phyloP scores from a whole-genome alignment of 2,888 invertebrate species.

The Meliscaeva auricollis region DNA sequence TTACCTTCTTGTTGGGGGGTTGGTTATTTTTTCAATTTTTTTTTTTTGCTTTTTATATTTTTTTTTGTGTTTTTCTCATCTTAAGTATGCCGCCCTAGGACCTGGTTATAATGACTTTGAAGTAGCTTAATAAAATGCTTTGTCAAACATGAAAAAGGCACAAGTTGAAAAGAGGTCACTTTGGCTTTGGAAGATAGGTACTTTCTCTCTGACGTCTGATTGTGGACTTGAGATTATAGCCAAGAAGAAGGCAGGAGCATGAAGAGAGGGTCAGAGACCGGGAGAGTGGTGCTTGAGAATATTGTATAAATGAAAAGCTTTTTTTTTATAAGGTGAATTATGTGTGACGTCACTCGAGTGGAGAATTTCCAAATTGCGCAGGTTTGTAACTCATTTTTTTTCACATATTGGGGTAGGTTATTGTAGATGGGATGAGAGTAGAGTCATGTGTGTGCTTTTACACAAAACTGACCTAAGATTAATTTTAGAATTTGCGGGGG shows the following conservation, averaged over 20 bases:
- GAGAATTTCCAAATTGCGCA: slow-evolving; percentile 50
- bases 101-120: slow-evolving; percentile 49
- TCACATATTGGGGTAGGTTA: slow-evolving; percentile 47
- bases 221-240: neutral
- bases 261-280: neutral
- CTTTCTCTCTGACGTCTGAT: slow-evolving; percentile 6
- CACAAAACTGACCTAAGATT: slow-evolving; percentile 39
- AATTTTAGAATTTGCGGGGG: neutral
- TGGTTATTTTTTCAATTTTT: neutral
- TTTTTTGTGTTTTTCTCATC: slow-evolving; percentile 14
- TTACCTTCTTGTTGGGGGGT: neutral
- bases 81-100: slow-evolving; percentile 22
- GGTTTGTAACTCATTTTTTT: slow-evolving; percentile 21
- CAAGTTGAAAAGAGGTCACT: slow-evolving; percentile 24
- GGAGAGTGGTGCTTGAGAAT: slow-evolving; percentile 1
- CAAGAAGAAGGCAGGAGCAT: neutral
- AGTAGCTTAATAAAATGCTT: slow-evolving; percentile 61
- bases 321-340: slow-evolving; percentile 13
- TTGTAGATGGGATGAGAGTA: neutral
- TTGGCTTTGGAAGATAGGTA: neutral
- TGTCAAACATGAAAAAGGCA: slow-evolving; percentile 51
- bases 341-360: slow-evolving; percentile 38
- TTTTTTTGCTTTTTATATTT: neutral
- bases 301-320: slow-evolving; percentile 29
- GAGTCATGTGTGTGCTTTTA: slow-evolving; percentile 8